phyloP scores from a whole-genome alignment of 1,140 invertebrate species.

The Anastrepha obliqua region DNA sequence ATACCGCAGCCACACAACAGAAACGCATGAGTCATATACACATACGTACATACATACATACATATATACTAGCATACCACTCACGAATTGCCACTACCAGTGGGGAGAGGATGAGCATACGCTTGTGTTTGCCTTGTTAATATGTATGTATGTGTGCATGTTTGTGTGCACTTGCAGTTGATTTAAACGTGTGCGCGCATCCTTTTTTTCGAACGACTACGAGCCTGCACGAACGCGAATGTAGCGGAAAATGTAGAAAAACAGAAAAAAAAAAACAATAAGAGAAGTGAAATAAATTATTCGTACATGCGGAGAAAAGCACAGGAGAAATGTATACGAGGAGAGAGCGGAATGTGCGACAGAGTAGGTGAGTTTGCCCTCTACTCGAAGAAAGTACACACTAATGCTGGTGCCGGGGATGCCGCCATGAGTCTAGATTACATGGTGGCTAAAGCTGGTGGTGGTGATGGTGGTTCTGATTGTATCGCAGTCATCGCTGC shows the following conservation, averaged over 20 bases:
- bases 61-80: not conserved
- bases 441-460: not conserved
- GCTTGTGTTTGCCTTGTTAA: conserved; percentile 11
- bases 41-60: not conserved
- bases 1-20: not conserved
- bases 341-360: not conserved
- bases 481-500: not conserved
- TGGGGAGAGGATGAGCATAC: not conserved
- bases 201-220: not conserved
- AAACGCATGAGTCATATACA: conserved; percentile 26
- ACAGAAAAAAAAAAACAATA: not conserved
- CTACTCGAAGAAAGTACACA: not conserved
- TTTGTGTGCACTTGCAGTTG: conserved; percentile 14
- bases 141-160: not conserved
- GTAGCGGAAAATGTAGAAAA: not conserved
- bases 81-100: not conserved
- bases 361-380: not conserved
- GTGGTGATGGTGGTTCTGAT: not conserved
- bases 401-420: not conserved
- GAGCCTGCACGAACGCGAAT: not conserved
- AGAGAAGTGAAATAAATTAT: not conserved
- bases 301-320: not conserved
- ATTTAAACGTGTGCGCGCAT: conserved; percentile 16
- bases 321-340: not conserved
- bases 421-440: no score